Conservation (phyloP, 2,888 invertebrate species). For the Hypsopygia costalis region DNA sequence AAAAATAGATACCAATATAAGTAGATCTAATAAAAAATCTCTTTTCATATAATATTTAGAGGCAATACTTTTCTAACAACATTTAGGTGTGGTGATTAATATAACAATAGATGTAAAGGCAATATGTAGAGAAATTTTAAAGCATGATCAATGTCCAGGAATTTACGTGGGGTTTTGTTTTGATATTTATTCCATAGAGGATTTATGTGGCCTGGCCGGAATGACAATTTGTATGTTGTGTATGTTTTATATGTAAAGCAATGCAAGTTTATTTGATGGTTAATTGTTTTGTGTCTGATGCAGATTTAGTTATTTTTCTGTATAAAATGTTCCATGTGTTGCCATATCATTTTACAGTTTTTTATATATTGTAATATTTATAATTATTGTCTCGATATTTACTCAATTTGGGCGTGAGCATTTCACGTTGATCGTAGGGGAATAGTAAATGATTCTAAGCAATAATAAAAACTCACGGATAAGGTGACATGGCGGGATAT, state of each 20-base stretch:
- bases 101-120: conserved; percentile 71
- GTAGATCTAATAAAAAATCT: conserved; percentile 66
- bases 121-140: conserved; percentile 63
- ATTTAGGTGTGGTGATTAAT: conserved; percentile 71
- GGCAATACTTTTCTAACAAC: conserved; percentile 77
- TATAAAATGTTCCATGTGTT: conserved; percentile 34
- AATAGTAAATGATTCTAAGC: conserved; percentile 16
- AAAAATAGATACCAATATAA: conserved; percentile 54
- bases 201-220: conserved; percentile 51
- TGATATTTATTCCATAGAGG: conserved; percentile 54
- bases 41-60: conserved; percentile 70
- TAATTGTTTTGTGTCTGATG: conserved; percentile 58
- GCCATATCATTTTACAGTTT: conserved; percentile 31
- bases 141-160: conserved; percentile 48
- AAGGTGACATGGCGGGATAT: conserved; percentile 26
- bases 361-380: conserved; percentile 8
- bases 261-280: conserved; percentile 55
- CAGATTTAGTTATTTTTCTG: conserved; percentile 54
- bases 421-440: not conserved
- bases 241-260: conserved; percentile 57
- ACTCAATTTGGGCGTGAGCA: conserved; percentile 5
- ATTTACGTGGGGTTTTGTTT: conserved; percentile 48
- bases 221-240: conserved; percentile 59
- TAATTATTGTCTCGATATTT: conserved; percentile 11
- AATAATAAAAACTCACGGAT: conserved; percentile 19